Conservation (phyloP, 1,140 invertebrate genomes). For the Drosophila pachea region DNA sequence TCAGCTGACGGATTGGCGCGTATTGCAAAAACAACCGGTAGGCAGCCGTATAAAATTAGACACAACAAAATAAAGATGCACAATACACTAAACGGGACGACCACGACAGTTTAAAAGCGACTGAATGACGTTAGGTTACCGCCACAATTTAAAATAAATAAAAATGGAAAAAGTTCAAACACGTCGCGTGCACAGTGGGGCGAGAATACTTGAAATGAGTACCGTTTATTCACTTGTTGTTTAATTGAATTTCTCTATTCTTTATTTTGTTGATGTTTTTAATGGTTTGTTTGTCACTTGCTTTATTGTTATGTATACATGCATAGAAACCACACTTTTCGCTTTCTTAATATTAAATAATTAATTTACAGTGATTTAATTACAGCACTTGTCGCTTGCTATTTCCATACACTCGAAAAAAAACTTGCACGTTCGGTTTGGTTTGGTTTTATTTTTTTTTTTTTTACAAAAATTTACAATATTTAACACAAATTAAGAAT, state of each 20-base stretch:
- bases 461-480: constrained; percentile 73
- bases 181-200: constrained; percentile 26
- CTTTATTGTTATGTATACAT: constrained; percentile 34
- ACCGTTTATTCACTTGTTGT: constrained; percentile 1
- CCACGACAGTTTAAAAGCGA: constrained; percentile 35
- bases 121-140: constrained; percentile 20
- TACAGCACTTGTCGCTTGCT: constrained; percentile 25
- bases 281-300: constrained; percentile 7
- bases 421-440: constrained; percentile 46
- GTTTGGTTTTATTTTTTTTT: constrained; percentile 34
- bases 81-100: neutral
- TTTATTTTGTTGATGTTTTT: constrained; percentile 13
- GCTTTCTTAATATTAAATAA: constrained; percentile 55
- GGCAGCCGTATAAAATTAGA: neutral
- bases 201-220: constrained; percentile 2
- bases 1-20: constrained; percentile 64
- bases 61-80: neutral
- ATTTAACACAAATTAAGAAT: constrained; percentile 71
- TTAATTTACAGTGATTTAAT: constrained; percentile 58
- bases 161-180: neutral
- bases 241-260: constrained; percentile 15
- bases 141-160: constrained; percentile 21
- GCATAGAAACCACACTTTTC: constrained; percentile 59
- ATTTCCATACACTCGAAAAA: constrained; percentile 51
- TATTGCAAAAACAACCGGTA: constrained; percentile 59